Base-by-base conservation (phyloP, 2,888 invertebrate species). In the Icerya purchasi region DNA sequence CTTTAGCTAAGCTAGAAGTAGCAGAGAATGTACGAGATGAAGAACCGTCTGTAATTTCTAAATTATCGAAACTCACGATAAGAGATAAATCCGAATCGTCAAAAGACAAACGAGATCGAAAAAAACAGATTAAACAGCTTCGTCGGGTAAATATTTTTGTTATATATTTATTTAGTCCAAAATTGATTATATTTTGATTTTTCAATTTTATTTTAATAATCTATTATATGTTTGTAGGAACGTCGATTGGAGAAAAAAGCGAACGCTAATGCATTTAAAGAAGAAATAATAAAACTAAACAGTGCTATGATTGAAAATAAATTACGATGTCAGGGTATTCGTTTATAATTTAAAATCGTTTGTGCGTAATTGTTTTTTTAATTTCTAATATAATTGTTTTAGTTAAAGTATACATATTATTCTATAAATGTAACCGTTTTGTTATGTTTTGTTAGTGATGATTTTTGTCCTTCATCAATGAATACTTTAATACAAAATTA, bases 241-340 rank as follows among this genome's bases (percentile, higher is more conserved):
- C 77, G 91, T 63, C 76, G 89, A 69, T 68, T 81, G 57, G 91
- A 91, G 69, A 83, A 81, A 72, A 91, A 90, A 70, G 80, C 82
- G 0, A 91, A 90, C 68, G 76, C 77, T 14, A 75, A 79, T 49
- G 88, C 86, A 0, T 91, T 91, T 69, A 89, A 85, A 68, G 85
- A 88, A 66, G 89, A 90, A 68, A 83, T 85, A 72, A 85, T 86
- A 67, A 74, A 81, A 2, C 86, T 87, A 68, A 81, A 82, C 68
- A 86, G 86, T n/a, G 56, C 60, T 2, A 60, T 60, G 56, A 53
- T 36, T 2, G 36, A 53, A 22, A 60, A 60, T 53, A 60, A 60
- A 3, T 18, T 60, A 10, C 55, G 56, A 36, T 50, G 22, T 20
- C 60, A 60, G 56, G 60, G 60, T 52, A n/a, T n/a, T n/a, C n/a